These are phyloP conservation scores for Hyles euphorbiae DNA, from an alignment of 1,140 invertebrate species.

Conservation along the genomic window DNA sequence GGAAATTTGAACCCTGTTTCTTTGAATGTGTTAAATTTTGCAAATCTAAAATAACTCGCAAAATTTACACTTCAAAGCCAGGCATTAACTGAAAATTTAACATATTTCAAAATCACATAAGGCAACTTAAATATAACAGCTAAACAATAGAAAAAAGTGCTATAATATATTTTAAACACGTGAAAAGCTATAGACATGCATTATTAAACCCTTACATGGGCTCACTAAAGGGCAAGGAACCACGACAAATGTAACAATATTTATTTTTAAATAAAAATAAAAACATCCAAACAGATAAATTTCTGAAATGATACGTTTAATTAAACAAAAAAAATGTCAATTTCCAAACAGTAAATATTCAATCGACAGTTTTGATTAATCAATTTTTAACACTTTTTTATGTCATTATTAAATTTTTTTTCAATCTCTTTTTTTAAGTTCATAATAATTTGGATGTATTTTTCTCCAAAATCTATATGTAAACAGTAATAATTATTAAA, in stretches of 20 bases:
- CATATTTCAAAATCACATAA: slow-evolving; percentile 15
- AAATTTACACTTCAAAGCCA: background rate
- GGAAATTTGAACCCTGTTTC: no score
- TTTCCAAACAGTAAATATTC: slow-evolving; percentile 14
- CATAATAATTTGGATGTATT: background rate
- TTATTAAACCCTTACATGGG: background rate
- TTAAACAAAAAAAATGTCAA: slow-evolving; percentile 14
- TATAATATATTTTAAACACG: slow-evolving; percentile 9
- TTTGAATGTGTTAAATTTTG: no score
- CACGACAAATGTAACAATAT: no score
- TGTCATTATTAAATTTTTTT: no score
- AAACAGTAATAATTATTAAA: background rate
- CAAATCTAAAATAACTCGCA: no score
- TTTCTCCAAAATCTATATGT: background rate
- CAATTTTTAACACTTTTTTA: no score
- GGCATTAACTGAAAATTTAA: background rate
- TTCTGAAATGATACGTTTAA: slow-evolving; percentile 24
- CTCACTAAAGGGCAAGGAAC: no score
- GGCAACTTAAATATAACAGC: slow-evolving; percentile 47
- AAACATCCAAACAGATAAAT: slow-evolving; percentile 21
- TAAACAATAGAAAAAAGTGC: slow-evolving; percentile 42
- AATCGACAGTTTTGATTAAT: slow-evolving; percentile 19
- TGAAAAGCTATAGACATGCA: slow-evolving; percentile 25
- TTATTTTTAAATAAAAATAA: slow-evolving; percentile 13
- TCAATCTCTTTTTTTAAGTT: no score